Evolutionary conservation across 2,888 invertebrate species (phyloP).

Genomic region (Barypeithes pellucidus): DNA sequence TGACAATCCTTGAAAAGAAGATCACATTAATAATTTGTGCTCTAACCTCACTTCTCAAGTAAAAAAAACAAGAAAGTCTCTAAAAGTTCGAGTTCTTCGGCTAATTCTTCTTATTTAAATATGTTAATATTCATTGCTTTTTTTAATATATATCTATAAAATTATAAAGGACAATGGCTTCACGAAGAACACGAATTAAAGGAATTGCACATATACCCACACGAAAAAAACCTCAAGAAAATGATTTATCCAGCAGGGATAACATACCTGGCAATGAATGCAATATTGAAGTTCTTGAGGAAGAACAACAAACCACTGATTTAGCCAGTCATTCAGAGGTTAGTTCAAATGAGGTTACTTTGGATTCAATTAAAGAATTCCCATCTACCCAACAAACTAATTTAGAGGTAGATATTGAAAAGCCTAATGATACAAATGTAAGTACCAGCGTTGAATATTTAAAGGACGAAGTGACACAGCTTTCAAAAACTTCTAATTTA

Average conservation of each 20-base stretch:
- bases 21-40: no score
- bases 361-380: not conserved
- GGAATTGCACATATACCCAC: conserved; percentile 80
- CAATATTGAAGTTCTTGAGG: not conserved
- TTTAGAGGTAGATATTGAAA: not conserved
- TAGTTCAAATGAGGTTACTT: not conserved
- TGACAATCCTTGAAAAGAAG: no score
- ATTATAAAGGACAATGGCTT: conserved; percentile 76
- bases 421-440: not conserved
- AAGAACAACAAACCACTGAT: not conserved
- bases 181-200: conserved; percentile 82
- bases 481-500: not conserved
- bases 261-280: not conserved
- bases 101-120: no score
- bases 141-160: no score
- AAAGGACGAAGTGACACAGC: not conserved
- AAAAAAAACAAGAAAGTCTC: no score
- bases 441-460: not conserved
- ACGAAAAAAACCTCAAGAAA: conserved; percentile 66
- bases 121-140: no score
- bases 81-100: no score
- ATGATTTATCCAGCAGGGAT: conserved; percentile 6
- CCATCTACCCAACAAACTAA: not conserved
- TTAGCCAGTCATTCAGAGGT: not conserved
- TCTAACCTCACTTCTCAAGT: no score